Conservation (phyloP, 2,113 vertebrate species). For the Barnardius zonarius region DNA sequence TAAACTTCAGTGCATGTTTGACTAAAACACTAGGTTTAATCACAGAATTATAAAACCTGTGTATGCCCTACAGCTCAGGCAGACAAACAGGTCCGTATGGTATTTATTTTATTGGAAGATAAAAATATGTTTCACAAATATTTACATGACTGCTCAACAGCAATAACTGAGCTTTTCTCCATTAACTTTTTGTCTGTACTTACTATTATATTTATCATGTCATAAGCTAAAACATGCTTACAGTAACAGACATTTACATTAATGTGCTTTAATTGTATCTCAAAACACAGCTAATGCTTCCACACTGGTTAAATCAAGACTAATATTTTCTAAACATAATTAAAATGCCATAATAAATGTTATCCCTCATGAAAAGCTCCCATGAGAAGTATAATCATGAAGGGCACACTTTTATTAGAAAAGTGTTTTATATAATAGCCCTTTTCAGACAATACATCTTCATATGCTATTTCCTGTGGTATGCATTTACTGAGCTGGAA, state of each 20-base stretch:
- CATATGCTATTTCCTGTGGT: neutral
- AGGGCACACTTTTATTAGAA: neutral
- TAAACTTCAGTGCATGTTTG: neutral
- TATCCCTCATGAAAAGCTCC: conserved; percentile 11
- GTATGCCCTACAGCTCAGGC: neutral
- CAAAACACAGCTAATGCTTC: conserved; percentile 27
- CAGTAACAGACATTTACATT: neutral
- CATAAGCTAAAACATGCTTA: neutral
- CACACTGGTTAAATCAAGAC: neutral
- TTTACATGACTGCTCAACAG: conserved; percentile 50
- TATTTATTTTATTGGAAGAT: neutral
- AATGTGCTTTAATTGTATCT: conserved; percentile 5
- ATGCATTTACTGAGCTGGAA: conserved; percentile 25
- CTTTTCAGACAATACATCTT: conserved; percentile 24
- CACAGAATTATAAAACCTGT: neutral
- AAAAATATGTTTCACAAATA: conserved; percentile 53
- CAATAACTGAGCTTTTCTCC: conserved; percentile 35
- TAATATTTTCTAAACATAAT: conserved; percentile 31
- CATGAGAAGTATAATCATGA: neutral
- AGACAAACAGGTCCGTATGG: neutral
- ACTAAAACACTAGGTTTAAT: neutral
- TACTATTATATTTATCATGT: neutral
- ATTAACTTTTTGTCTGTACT: conserved; percentile 8
- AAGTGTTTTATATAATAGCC: neutral
- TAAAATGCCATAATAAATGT: conserved; percentile 26